Evolutionary conservation across 2,113 vertebrate species (phyloP), one percentile per base, ranked within the genome.

Genomic region (Sapayoa aenigma): DNA sequence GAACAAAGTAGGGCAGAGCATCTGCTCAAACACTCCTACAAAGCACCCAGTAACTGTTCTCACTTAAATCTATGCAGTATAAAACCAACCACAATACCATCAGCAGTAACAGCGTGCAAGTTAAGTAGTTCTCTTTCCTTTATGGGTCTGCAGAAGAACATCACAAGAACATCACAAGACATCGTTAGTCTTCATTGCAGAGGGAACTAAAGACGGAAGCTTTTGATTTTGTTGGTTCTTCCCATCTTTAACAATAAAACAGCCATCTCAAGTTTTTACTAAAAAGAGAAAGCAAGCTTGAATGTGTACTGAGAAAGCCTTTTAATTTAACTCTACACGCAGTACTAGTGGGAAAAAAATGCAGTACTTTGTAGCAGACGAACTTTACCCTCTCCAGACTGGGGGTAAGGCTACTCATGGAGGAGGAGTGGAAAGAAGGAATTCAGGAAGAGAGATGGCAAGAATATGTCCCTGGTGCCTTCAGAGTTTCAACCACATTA

Each of bases 1-100:
- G 74, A 87, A 69, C 73, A 93, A 81, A 94, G 94, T 50, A 60
- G 83, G 90, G 65, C 59, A 72, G 86, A 65, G 93, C 88, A 92
- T 93, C 94, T 89, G 94, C 80, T 94, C 91, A 77, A 80, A 93
- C 42, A 47, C 65, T 72, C 66, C 60, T 62, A 73, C 28, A 82
- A 79, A 79, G 59, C 88, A 81, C 42, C 93, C 69, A 33, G 49
- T 88, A 77, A 88, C 75, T 77, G 52, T 74, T 92, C 60, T 92
- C 85, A 30, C 55, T 83, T 87, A 63, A 81, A 81, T 93, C 71
- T 72, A 17, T 41, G 55, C 75, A 75, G 88, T 60, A 86, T 65
- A 90, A 95, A 96, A 74, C 39, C 90, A 83, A n/a, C 79, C 75
- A 90, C 1, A 4, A 81, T 35, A 65, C 68, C 68, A 66, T 63